A percentile compares a stretch with the other conserved stretches of the same genome.
Evolutionary conservation across 2,888 invertebrate species (phyloP).

Genomic region (Congeria kusceri): DNA sequence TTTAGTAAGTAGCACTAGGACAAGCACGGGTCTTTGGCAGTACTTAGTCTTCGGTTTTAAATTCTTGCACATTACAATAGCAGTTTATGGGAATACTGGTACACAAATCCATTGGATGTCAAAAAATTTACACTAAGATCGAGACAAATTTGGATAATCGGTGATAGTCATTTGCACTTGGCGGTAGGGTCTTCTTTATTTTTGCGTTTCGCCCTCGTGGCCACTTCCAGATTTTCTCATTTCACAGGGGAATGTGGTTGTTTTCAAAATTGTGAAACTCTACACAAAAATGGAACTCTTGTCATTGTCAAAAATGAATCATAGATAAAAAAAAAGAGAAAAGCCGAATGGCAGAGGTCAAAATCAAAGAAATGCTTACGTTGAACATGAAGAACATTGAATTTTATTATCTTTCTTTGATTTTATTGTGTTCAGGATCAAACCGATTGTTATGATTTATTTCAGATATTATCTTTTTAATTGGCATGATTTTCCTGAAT

Average conservation of each 20-base stretch:
- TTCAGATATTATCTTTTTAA: conserved; percentile 11
- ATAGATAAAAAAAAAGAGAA: neutral
- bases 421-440: neutral
- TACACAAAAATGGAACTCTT: conserved; percentile 27
- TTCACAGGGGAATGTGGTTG: conserved; percentile 15
- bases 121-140: too few relatives aligned
- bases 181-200: too few relatives aligned
- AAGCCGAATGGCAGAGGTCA: neutral
- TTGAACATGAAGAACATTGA: neutral
- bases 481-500: conserved; percentile 64
- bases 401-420: neutral
- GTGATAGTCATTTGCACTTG: too few relatives aligned
- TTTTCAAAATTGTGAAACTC: conserved; percentile 34
- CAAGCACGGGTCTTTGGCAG: too few relatives aligned
- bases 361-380: neutral
- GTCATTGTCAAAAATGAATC: conserved; percentile 42
- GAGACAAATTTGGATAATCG: too few relatives aligned
- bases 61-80: too few relatives aligned
- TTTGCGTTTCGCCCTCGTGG: neutral
- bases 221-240: conserved; percentile 15
- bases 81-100: too few relatives aligned
- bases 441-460: conserved; percentile 1
- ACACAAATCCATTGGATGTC: too few relatives aligned
- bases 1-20: too few relatives aligned
- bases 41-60: too few relatives aligned